Conservation (phyloP, 2,113 vertebrate genomes). For the Mus pahari region DNA sequence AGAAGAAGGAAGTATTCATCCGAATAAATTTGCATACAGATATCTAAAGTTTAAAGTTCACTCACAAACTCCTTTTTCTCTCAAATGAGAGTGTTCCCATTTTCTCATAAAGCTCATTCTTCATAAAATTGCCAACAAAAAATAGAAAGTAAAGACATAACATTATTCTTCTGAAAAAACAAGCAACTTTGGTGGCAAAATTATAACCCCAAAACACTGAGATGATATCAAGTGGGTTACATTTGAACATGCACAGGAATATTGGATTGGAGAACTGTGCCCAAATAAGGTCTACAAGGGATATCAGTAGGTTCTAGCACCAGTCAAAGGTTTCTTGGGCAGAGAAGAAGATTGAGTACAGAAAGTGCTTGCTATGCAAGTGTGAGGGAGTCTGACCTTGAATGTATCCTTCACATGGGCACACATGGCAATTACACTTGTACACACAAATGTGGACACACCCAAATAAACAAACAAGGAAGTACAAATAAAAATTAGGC, state of each 20-base stretch:
- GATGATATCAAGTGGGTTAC: no score
- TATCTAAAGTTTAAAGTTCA: neutral
- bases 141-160: neutral
- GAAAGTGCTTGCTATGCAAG: neutral
- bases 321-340: neutral
- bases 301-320: fast-evolving
- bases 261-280: neutral
- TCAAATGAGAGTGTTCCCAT: neutral
- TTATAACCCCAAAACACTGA: neutral
- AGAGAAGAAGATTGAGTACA: no score
- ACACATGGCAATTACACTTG: neutral
- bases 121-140: neutral
- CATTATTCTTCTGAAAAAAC: neutral
- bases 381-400: neutral
- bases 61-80: neutral
- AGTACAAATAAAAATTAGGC: neutral
- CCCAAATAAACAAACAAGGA: neutral
- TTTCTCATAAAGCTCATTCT: neutral
- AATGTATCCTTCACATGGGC: no score
- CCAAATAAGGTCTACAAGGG: neutral
- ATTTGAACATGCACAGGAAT: neutral
- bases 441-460: neutral
- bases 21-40: neutral
- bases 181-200: neutral
- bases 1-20: neutral